These are phyloP conservation scores for Pilophorus perplexus DNA, from an alignment of 2,888 invertebrate species.

Conservation along the genomic window DNA sequence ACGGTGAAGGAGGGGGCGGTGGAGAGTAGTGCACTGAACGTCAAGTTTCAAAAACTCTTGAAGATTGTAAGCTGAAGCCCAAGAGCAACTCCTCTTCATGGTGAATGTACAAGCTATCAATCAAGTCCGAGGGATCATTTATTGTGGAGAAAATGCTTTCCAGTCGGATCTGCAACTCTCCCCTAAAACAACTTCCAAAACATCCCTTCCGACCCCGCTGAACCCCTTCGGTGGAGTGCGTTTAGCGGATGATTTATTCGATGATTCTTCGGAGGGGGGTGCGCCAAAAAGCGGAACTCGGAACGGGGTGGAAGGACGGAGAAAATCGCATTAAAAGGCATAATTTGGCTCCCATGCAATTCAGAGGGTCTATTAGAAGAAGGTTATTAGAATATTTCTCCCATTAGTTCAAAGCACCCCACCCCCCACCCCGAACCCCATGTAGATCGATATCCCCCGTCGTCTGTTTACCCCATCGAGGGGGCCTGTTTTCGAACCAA, in stretches of 20 bases:
- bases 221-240: neutral
- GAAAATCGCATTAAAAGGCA: conserved; percentile 34
- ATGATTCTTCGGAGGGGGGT: too few species aligned
- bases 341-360: conserved; percentile 35
- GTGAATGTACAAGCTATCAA: conserved; percentile 24
- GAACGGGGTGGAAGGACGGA: neutral
- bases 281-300: neutral
- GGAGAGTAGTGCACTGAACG: too few species aligned
- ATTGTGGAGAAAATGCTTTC: neutral
- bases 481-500: conserved; percentile 2
- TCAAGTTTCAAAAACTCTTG: too few species aligned
- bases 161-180: too few species aligned
- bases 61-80: too few species aligned
- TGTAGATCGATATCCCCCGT: neutral
- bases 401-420: conserved; percentile 24
- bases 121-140: conserved; percentile 24
- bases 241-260: conserved; percentile 29
- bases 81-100: too few species aligned
- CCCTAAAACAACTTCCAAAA: neutral
- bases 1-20: too few species aligned
- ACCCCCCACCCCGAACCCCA: neutral
- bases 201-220: neutral
- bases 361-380: conserved; percentile 38
- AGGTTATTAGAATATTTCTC: conserved; percentile 36
- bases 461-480: neutral